phyloP scores from a whole-genome alignment of 1,140 invertebrate species.

The Mya arenaria region DNA sequence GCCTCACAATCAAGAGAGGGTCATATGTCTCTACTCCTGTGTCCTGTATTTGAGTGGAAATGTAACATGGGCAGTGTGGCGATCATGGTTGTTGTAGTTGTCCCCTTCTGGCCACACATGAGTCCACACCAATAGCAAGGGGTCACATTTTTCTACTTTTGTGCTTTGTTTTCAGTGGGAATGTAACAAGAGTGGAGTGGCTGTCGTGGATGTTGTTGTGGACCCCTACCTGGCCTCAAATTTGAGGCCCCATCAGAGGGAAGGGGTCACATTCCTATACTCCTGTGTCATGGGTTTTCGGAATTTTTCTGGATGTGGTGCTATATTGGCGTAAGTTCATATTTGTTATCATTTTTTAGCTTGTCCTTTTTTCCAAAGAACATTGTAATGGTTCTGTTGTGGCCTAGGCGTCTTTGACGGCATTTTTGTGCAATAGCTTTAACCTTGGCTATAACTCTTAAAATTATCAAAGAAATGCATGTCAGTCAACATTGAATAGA shows the following conservation, averaged over 20 bases:
- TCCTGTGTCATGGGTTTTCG: slow-evolving; percentile 86
- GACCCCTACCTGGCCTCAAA: slow-evolving; percentile 84
- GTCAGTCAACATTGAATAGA: too few relatives aligned
- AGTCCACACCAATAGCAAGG: too few relatives aligned
- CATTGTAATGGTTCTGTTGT: background rate
- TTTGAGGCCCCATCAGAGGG: slow-evolving; percentile 87
- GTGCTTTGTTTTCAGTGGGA: slow-evolving; percentile 82
- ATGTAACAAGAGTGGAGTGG: slow-evolving; percentile 78
- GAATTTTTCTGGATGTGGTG: slow-evolving; percentile 84
- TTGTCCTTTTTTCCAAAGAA: background rate
- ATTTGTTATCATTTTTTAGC: background rate
- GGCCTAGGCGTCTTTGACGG: too few relatives aligned
- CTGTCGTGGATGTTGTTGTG: slow-evolving; percentile 84
- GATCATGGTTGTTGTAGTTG: too few relatives aligned
- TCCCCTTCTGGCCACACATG: too few relatives aligned
- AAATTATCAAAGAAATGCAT: background rate
- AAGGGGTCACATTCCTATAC: slow-evolving; percentile 87
- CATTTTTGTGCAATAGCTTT: background rate
- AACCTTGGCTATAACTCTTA: background rate
- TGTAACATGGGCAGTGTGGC: too few relatives aligned
- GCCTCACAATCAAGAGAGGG: too few relatives aligned
- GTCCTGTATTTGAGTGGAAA: too few relatives aligned
- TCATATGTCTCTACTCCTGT: too few relatives aligned
- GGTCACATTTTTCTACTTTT: too few relatives aligned
- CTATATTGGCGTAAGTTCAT: slow-evolving; percentile 85